Conservation (phyloP, 1,140 invertebrate genomes). For the Rhopalosiphum maidis region DNA sequence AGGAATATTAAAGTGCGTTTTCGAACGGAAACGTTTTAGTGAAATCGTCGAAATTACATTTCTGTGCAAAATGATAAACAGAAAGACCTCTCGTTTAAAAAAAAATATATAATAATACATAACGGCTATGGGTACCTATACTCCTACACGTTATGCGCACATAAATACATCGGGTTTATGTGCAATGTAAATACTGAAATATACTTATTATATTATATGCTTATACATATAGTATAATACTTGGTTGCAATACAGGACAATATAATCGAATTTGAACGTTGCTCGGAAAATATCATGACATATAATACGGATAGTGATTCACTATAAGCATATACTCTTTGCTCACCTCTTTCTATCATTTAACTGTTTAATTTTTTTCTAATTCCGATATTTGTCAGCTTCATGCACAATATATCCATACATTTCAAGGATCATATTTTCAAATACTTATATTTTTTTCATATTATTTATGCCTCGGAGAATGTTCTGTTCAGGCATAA, state of each 20-base stretch:
- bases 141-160: background rate
- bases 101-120: background rate
- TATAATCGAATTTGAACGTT: background rate
- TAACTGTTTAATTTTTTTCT: background rate
- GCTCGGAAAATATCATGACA: background rate
- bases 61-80: conserved; percentile 24
- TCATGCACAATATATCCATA: background rate
- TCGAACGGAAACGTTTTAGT: conserved; percentile 52
- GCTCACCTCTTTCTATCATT: background rate
- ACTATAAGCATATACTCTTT: background rate
- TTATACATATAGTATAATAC: background rate
- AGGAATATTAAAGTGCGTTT: conserved; percentile 57
- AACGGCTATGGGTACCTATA: background rate
- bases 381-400: too few species aligned
- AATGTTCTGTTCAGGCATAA: too few species aligned
- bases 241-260: background rate
- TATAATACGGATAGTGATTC: background rate
- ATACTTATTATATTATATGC: background rate
- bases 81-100: background rate
- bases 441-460: background rate
- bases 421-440: background rate
- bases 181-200: background rate
- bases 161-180: background rate
- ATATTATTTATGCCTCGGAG: too few species aligned
- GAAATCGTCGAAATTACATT: conserved; percentile 40